Base-by-base conservation (phyloP, 2,113 vertebrate species). In the Urocitellus parryii region DNA sequence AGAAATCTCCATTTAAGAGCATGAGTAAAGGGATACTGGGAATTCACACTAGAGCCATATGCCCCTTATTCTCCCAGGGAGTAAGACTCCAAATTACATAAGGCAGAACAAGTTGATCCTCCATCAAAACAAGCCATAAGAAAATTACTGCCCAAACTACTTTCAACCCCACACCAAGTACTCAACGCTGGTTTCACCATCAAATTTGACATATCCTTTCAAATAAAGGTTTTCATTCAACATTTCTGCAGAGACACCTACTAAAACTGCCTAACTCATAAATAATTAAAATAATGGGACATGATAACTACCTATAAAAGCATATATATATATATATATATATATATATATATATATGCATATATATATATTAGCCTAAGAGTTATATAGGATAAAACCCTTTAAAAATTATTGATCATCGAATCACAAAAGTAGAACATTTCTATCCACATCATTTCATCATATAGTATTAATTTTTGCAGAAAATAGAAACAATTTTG, bases 1-100 rank as follows among this genome's bases (percentile, higher is more conserved):
- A 61, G 48, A 56, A 77, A 24, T 58, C 37, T 37, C 56, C 37
- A 42, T 4, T 34, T 27, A 76, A 29, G 51, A 24, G 10, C 63
- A 1, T 4, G n/a, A n/a, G 32, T 86, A 37, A 42, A 87, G 58
- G 68, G 11, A 5, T 4, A 8, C 0, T 24, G 53, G 45, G 25
- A 4, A 3, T 48, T 8, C 58, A 1, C 10, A 22, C 12, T 1
- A 39, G 42, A n/a, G 22, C 18, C 12, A 8, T 2, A 13, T 4
- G 12, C 10, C 27, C 9, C 24, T n/a, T 25, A 3, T 13, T 25
- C 18, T 51, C 4, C 12, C 5, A 53, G 32, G 45, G 13, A 11
- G 29, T 5, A 11, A 73, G 18, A 1, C 7, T 83, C 3, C 5
- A n/a, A 24, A 39, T 20, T 25, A 16, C 16, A 8, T 37, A 53